Conservation (phyloP, 2,113 vertebrate species). For the Ctenodactylus gundi region DNA sequence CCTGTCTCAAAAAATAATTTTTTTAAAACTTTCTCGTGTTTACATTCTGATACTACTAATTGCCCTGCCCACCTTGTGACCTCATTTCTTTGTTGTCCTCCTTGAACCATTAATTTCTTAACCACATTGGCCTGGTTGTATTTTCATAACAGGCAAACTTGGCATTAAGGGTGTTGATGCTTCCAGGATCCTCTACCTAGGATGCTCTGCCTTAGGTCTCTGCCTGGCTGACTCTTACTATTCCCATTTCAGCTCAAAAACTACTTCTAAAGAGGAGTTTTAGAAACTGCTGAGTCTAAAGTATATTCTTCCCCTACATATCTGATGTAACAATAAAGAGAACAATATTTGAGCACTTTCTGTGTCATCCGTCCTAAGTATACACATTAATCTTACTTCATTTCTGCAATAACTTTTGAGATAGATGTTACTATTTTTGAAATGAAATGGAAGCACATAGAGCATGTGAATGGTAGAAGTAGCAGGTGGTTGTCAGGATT, state of each 20-base stretch:
- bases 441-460: neutral
- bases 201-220: neutral
- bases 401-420: neutral
- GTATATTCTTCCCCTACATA: neutral
- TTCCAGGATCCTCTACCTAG: neutral
- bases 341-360: neutral
- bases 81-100: neutral
- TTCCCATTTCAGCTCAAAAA: neutral
- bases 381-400: neutral
- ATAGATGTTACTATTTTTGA: conserved; percentile 23
- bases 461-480: neutral
- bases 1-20: too few species aligned
- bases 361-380: neutral
- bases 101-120: neutral
- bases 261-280: neutral
- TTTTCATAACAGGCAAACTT: neutral
- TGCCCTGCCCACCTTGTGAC: neutral
- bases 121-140: neutral
- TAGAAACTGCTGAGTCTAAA: neutral
- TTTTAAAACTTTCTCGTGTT: too few species aligned
- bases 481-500: neutral
- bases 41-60: neutral
- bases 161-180: neutral
- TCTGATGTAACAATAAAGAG: neutral
- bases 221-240: neutral